Percentiles rank a stretch among this genome's conserved stretches.
phyloP scores from a whole-genome alignment of 2,113 vertebrate genomes.

The Neotoma lepida region DNA sequence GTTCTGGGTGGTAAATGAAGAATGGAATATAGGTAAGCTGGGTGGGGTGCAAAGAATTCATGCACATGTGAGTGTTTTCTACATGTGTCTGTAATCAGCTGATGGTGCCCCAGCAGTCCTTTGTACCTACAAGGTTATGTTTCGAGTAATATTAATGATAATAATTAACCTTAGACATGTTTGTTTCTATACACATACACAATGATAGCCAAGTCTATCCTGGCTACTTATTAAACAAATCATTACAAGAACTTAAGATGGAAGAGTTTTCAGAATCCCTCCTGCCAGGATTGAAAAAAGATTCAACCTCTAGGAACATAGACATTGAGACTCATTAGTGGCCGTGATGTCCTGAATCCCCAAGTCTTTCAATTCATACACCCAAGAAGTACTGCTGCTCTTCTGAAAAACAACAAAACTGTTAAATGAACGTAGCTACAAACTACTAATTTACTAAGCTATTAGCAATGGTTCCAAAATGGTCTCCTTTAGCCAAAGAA shows the following conservation, averaged over 20 bases:
- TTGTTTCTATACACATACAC: not conserved
- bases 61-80: not conserved
- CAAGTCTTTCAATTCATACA: not conserved
- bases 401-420: not conserved
- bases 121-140: not conserved
- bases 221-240: constrained; percentile 43
- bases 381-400: not conserved
- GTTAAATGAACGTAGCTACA: not conserved
- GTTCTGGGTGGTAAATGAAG: not conserved
- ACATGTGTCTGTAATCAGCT: not conserved
- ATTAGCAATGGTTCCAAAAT: not conserved
- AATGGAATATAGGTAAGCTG: not conserved
- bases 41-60: not conserved
- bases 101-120: not conserved
- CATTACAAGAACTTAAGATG: not conserved
- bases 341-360: not conserved
- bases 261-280: not conserved
- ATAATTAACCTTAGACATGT: not conserved
- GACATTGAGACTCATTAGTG: not conserved
- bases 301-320: not conserved
- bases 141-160: not conserved
- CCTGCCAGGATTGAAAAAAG: not conserved
- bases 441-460: not conserved
- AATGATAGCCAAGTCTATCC: not conserved
- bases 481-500: not conserved